Base-by-base conservation (phyloP, 2,113 vertebrate species). In the Corynorhinus townsendii region DNA sequence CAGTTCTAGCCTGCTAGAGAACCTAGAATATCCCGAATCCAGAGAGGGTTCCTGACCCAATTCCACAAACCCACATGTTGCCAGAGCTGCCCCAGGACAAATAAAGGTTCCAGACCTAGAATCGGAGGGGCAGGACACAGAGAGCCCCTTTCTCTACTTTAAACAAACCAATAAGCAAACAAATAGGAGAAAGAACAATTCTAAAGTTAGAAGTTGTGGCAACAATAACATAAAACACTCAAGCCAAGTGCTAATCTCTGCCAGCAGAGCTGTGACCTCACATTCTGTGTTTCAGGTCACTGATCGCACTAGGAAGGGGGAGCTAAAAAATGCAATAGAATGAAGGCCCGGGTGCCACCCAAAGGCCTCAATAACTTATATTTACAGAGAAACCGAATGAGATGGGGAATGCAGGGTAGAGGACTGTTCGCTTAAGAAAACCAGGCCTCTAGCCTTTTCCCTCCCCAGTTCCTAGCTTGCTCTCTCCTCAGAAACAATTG, bases 311-410 rank as follows among this genome's bases (percentile, higher is more conserved):
- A 43, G 93, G 71, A 91, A 90, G 62, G 69, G 28, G 26, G 69
- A 91, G 66, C 49, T 92, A 24, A 47, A 40, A 86, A 86, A 96
- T 77, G 90, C 79, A 73, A 77, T 28, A 81, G 49, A 83, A 80
- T n/a, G 76, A 96, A 95, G 96, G 81, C 92, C 89, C 49, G 72
- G 90, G 89, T 72, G 71, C 69, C 54, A 91, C 83, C 89, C 83
- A 83, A 59, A 76, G 91, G 64, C 95, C 95, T 94, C 84, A 97
- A 97, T 97, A 97, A 97, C 97, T 97, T 96, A 97, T 97, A 97
- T 97, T 96, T 97, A 97, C 95, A 97, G 86, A 94, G 47, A 95
- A 94, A 90, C 35, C 24, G 28, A 62, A 81, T 49, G 92, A 77
- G 62, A 64, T 12, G 15, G 77, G 79, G 19, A 26, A 64, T 81